Base-by-base conservation (phyloP, 2,113 vertebrate genomes). In the Illadopsis cleaveri region DNA sequence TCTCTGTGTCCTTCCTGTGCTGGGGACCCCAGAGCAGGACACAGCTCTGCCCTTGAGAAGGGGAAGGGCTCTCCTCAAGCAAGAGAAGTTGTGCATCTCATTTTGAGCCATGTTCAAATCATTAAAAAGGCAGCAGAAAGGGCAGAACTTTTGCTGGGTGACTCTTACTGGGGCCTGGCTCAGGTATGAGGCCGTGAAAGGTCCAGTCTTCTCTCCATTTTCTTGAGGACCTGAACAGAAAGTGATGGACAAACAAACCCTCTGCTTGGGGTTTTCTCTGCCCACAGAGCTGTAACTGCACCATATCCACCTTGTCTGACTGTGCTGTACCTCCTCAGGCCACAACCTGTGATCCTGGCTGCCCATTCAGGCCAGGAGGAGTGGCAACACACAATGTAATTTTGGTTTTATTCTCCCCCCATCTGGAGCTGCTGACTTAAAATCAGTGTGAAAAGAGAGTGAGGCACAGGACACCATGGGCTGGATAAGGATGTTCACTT, bases 321-420 rank as follows among this genome's bases (percentile, higher is more conserved):
- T 27, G 47, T 11, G 16, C 42, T 69, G 87, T 23, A 35, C 81
- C 48, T 82, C 35, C 70, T 45, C 61, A 64, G 23, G 12, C 11
- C 48, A 18, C 4, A 11, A 0, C 16, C 62, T 86, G 31, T 31
- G 30, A 9, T 25, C 31, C 28, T 58, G 48, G 53, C 53, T n/a
- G 10, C 31, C 31, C 70, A 19, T 22, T 21, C 38, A 19, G 31
- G 40, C 51, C 53, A n/a, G 69, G 44, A 62, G 37, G 15, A 19
- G 4, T 48, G 17, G 38, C 12, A 86, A 54, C 9, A 62, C n/a
- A 27, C n/a, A 47, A 33, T 0, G 0, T 2, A 3, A 21, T 12
- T 62, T 23, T 56, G 37, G 38, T 82, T 93, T 88, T 69, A 48
- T 13, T 48, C 50, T 25, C 7, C 14, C 13, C 5, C 2, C 14